Evolutionary conservation across 2,113 vertebrate genomes (phyloP).

Genomic region (Dasyornis broadbenti): DNA sequence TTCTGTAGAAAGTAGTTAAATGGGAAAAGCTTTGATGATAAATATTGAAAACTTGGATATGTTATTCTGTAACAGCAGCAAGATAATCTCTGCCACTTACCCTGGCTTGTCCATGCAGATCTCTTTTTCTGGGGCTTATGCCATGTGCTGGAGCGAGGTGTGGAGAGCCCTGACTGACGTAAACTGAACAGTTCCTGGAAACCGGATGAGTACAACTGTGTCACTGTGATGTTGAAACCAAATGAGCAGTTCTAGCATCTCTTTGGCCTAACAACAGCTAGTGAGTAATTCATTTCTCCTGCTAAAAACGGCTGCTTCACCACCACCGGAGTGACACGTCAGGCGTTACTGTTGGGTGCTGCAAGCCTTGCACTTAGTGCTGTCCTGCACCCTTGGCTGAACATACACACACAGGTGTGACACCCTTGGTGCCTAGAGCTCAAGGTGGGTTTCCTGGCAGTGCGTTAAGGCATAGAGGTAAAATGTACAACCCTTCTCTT

Average conservation of each 20-base stretch:
- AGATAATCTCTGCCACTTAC: not conserved
- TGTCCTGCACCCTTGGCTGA: not conserved
- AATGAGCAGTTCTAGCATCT: not conserved
- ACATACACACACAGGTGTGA: accelerated
- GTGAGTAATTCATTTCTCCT: not conserved
- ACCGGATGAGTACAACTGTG: not conserved
- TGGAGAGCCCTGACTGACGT: not conserved
- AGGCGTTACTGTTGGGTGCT: accelerated
- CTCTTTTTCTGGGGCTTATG: not conserved
- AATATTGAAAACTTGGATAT: not conserved
- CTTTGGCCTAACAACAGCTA: not conserved
- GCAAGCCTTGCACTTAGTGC: not conserved
- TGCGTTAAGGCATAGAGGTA: not conserved
- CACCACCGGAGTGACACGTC: not conserved
- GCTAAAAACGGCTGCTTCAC: not conserved
- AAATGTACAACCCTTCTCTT: not conserved
- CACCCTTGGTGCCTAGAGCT: not conserved
- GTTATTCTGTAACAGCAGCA: not conserved
- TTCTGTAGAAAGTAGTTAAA: not conserved
- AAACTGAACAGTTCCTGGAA: conserved; percentile 40
- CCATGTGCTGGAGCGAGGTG: not conserved
- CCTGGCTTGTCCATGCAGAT: not conserved
- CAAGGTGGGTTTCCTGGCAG: not conserved
- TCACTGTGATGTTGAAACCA: conserved; percentile 19
- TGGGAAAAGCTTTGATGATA: not conserved